Percentiles rank a stretch among this genome's conserved stretches.
Evolutionary conservation across 2,888 invertebrate species (phyloP).

Genomic region (Megastigmus dorsalis): DNA sequence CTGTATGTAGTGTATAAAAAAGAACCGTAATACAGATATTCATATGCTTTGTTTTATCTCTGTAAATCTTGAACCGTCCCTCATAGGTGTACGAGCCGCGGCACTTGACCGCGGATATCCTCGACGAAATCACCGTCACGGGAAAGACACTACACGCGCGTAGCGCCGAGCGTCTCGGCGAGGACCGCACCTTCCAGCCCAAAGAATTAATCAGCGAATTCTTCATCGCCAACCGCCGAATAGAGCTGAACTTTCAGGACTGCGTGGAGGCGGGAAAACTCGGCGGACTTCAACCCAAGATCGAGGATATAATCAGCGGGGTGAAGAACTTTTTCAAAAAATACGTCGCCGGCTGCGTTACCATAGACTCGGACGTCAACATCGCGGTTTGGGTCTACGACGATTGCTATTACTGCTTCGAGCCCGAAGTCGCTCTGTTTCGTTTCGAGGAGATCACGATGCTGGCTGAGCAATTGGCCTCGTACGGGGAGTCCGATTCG

Average conservation of each 20-base stretch:
- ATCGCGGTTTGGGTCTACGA: constrained; percentile 64
- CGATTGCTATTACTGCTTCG: constrained; percentile 61
- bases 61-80: too few relatives aligned
- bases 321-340: constrained; percentile 63
- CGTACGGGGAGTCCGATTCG: constrained; percentile 54
- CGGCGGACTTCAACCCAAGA: constrained; percentile 55
- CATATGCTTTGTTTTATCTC: too few relatives aligned
- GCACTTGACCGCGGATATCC: constrained; percentile 61
- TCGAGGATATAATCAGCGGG: constrained; percentile 61
- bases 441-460: constrained; percentile 57
- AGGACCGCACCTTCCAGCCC: constrained; percentile 52
- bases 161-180: constrained; percentile 61
- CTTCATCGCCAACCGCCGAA: constrained; percentile 66
- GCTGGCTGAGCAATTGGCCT: constrained; percentile 57
- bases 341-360: constrained; percentile 62
- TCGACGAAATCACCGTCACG: constrained; percentile 66
- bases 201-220: constrained; percentile 68
- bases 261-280: constrained; percentile 67
- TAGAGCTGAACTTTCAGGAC: constrained; percentile 65
- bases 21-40: too few relatives aligned
- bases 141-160: constrained; percentile 67
- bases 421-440: constrained; percentile 61
- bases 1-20: too few relatives aligned
- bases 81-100: constrained; percentile 64
- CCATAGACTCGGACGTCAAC: too few relatives aligned